A percentile compares a stretch with the other conserved stretches of the same genome.
These are phyloP conservation scores for Sebastes vulpes DNA, from an alignment of 2,797 vertebrate species.

Conservation along the genomic window DNA sequence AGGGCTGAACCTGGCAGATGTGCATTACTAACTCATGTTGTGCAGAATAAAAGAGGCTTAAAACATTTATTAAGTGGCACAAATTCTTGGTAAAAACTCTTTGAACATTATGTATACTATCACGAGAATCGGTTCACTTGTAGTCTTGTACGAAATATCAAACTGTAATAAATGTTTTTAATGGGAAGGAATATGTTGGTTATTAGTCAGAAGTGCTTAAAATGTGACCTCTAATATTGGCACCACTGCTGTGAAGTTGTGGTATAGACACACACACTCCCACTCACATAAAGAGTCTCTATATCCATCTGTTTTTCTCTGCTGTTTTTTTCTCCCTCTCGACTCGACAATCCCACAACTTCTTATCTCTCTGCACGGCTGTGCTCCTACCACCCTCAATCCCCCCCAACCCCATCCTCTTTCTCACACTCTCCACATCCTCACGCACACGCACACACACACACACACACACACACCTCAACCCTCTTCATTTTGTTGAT, in stretches of 20 bases:
- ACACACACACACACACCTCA: constrained; percentile 5
- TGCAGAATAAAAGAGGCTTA: constrained; percentile 43
- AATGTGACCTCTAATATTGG: constrained; percentile 18
- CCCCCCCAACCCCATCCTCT: not conserved
- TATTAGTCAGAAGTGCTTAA: not conserved
- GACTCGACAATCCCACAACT: constrained; percentile 79
- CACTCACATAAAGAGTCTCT: constrained; percentile 10
- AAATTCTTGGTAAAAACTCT: not conserved
- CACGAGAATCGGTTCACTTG: not conserved
- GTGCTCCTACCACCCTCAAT: constrained; percentile 59
- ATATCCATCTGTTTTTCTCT: constrained; percentile 77
- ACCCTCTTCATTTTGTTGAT: constrained; percentile 46
- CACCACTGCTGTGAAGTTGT: constrained; percentile 12
- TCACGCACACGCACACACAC: constrained; percentile 14
- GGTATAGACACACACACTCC: constrained; percentile 1
- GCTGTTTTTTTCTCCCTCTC: constrained; percentile 59
- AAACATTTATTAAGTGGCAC: constrained; percentile 14
- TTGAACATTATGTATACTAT: not conserved
- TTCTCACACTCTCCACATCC: constrained; percentile 40
- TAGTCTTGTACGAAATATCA: not conserved
- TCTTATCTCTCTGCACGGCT: constrained; percentile 82
- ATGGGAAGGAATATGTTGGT: not conserved
- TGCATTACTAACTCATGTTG: constrained; percentile 41
- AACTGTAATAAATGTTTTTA: not conserved
- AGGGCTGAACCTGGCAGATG: constrained; percentile 61